Conservation (phyloP, 2,113 vertebrate species). For the Hiodon alosoides region DNA sequence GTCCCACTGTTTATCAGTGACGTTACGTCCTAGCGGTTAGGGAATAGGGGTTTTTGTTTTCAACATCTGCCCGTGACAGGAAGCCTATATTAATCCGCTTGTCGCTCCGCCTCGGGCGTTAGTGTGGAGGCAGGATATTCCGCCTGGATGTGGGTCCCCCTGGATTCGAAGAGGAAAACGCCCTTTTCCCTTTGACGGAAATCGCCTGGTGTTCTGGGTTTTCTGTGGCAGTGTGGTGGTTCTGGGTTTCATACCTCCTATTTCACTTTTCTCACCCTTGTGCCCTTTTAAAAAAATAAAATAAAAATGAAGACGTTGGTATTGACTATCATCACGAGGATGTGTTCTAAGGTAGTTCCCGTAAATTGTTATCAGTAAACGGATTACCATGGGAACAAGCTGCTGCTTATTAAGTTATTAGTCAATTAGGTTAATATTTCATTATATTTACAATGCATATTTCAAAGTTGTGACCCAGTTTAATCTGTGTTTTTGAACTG, state of each 20-base stretch:
- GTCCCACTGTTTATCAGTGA: no score
- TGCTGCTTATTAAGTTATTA: neutral
- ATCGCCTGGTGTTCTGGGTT: constrained; percentile 9
- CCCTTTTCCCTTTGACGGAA: constrained; percentile 1
- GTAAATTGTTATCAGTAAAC: neutral
- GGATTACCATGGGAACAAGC: neutral
- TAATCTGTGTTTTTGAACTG: no score
- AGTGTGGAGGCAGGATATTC: constrained; percentile 29
- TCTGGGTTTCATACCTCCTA: neutral
- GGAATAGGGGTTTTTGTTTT: constrained; percentile 6
- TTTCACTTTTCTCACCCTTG: neutral
- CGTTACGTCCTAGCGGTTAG: no score
- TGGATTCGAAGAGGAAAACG: constrained; percentile 13
- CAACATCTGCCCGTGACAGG: constrained; percentile 16
- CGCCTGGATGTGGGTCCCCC: constrained; percentile 18
- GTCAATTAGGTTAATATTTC: no score
- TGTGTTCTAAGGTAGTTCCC: neutral
- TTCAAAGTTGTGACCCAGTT: no score
- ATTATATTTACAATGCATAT: no score
- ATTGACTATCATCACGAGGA: neutral
- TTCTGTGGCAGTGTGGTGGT: neutral
- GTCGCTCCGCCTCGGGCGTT: constrained; percentile 14
- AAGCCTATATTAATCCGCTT: constrained; percentile 16
- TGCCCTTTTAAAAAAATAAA: neutral
- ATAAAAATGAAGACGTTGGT: neutral